Evolutionary conservation across 2,113 vertebrate species (phyloP).

Genomic region (Sinocyclocheilus anshuiensis): DNA sequence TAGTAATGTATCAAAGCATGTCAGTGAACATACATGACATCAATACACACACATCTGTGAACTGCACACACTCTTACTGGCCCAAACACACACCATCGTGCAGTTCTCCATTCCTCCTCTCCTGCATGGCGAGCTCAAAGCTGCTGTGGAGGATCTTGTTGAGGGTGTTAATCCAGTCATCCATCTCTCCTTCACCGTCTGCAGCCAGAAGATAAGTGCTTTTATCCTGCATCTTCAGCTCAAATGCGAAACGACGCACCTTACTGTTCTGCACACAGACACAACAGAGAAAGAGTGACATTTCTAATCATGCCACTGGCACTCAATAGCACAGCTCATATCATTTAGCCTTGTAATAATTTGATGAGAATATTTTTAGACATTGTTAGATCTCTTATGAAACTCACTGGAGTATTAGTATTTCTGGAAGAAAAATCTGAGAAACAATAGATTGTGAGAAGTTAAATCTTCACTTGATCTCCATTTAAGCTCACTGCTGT

Average conservation of each 20-base stretch:
- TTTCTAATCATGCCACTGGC: neutral
- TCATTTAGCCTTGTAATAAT: too few species aligned
- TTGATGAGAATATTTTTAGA: neutral
- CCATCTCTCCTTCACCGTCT: slow-evolving; percentile 93
- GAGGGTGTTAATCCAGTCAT: slow-evolving; percentile 91
- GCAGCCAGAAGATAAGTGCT: slow-evolving; percentile 94
- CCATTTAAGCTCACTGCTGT: neutral
- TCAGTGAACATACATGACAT: neutral
- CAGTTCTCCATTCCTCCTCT: slow-evolving; percentile 90
- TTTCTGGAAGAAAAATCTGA: neutral
- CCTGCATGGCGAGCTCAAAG: slow-evolving; percentile 94
- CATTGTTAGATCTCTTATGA: neutral
- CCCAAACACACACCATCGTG: slow-evolving; percentile 80
- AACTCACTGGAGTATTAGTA: neutral
- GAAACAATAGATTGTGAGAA: neutral
- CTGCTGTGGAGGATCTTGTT: slow-evolving; percentile 97
- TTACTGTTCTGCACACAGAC: slow-evolving; percentile 83
- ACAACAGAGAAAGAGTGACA: neutral
- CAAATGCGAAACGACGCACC: slow-evolving; percentile 94
- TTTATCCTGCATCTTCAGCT: slow-evolving; percentile 99
- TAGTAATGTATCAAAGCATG: neutral
- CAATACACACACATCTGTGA: slow-evolving; percentile 3
- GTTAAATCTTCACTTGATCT: neutral
- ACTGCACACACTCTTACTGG: slow-evolving; percentile 14
- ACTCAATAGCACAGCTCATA: neutral